Base-by-base conservation (phyloP, 2,797 vertebrate genomes). In the Pelodytes ibericus region DNA sequence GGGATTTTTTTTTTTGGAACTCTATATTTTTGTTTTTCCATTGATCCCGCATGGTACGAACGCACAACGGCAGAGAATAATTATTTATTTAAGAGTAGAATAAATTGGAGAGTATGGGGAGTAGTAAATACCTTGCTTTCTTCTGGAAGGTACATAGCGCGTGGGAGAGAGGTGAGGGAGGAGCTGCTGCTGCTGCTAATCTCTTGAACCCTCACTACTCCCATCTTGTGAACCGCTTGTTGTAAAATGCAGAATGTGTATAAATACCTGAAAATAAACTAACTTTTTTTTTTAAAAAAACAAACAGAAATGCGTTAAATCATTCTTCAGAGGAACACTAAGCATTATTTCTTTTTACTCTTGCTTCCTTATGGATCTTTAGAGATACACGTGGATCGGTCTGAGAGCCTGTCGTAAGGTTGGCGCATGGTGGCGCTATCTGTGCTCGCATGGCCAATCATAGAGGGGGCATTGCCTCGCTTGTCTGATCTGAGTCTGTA, bases 81-180 rank as follows among this genome's bases (percentile, higher is more conserved):
- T 72, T 79, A 79, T 79, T 79, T 78, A 78, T 78, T 78, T 61
- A 78, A 39, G 25, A 27, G 41, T 77, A 69, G 53, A 78, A 58
- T 20, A 51, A 51, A 27, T 25, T 69, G 7, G 27, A 61, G 24
- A 30, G 6, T 26, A 24, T 10, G 1, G 15, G 58, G 11, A 44
- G 25, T 20, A 56, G 15, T 5, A 16, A n/a, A 4, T 9, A 22
- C 18, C 20, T 41, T 41, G 61, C 10, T 15, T 7, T 26, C 25
- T 27, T 31, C 25, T 31, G 24, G 15, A 64, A 33, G 11, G 10
- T 3, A 39, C 29, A 2, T 22, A 3, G 29, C 3, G 61, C 13
- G 31, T 15, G 33, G 9, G 30, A 25, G 9, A 24, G 18, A 2
- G 7, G 20, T n/a, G n/a, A n/a, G n/a, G n/a, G n/a, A n/a, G n/a